These are phyloP conservation scores for Sphenodon punctatus DNA, from an alignment of 2,797 vertebrate species.

Conservation along the genomic window DNA sequence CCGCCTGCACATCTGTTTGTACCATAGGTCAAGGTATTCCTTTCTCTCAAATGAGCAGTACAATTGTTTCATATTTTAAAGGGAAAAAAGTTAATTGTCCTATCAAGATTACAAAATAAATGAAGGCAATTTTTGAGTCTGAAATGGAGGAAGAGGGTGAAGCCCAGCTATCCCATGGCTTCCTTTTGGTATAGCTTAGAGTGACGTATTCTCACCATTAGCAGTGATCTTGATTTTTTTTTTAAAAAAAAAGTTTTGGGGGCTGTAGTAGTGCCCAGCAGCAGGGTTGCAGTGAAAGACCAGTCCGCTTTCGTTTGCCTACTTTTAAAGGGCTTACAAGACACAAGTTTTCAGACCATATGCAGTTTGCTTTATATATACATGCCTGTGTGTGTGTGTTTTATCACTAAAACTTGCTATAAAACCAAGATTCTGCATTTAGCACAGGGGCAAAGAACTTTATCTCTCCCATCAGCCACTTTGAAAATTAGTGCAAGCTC, in stretches of 20 bases:
- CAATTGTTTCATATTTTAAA: not conserved
- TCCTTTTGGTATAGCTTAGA: not conserved
- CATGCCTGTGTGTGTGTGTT: not conserved
- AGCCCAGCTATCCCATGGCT: not conserved
- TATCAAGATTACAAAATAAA: not conserved
- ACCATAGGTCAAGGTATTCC: not conserved
- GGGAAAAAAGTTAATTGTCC: not conserved
- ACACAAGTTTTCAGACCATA: not conserved
- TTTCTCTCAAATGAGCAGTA: not conserved
- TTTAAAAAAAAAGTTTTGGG: no score
- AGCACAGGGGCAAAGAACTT: no score
- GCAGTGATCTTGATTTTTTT: not conserved
- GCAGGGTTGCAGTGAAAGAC: not conserved
- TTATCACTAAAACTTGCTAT: not conserved
- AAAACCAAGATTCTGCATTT: not conserved
- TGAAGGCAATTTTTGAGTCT: not conserved
- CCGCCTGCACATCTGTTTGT: no score
- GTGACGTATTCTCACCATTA: not conserved
- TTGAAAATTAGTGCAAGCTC: no score
- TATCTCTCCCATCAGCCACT: no score
- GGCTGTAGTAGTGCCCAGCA: fast-evolving
- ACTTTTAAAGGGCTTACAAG: not conserved
- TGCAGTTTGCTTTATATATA: not conserved
- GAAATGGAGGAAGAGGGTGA: not conserved
- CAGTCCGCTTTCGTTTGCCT: not conserved